Evolutionary conservation across 2,797 vertebrate species (phyloP).

Genomic region (Picus viridis): DNA sequence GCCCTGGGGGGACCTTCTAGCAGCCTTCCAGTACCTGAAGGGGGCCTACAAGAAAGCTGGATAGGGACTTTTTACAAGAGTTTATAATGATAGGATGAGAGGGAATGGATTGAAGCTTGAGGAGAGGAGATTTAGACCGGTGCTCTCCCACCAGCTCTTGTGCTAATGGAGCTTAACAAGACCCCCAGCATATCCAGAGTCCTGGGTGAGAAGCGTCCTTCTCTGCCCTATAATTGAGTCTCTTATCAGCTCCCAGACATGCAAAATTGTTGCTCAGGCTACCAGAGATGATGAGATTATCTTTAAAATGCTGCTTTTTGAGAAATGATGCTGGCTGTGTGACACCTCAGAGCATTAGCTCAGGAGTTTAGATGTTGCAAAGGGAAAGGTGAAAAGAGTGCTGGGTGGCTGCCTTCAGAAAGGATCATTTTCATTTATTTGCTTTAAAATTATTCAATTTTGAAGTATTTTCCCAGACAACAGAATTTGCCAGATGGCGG

Average conservation of each 20-base stretch:
- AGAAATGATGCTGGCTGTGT: background rate
- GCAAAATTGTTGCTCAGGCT: background rate
- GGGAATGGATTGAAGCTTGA: too few species aligned
- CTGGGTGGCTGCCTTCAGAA: background rate
- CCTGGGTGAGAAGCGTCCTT: background rate
- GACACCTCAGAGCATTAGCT: background rate
- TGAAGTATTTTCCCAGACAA: background rate
- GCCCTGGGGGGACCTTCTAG: too few species aligned
- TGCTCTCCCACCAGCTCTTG: background rate
- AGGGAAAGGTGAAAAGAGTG: background rate
- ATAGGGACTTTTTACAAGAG: too few species aligned
- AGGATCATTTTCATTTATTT: background rate
- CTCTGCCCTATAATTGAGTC: background rate
- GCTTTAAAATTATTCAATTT: background rate
- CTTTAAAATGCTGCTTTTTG: background rate
- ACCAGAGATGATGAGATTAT: background rate
- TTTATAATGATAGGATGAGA: too few species aligned
- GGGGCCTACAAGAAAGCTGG: too few species aligned
- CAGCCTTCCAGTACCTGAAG: too few species aligned
- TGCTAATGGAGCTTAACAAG: background rate
- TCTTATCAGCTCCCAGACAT: background rate
- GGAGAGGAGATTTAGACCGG: too few species aligned
- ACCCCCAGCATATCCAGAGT: background rate
- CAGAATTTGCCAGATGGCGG: background rate
- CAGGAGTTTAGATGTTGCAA: background rate